phyloP scores from a whole-genome alignment of 1,140 invertebrate genomes.

The Drosophila truncata region DNA sequence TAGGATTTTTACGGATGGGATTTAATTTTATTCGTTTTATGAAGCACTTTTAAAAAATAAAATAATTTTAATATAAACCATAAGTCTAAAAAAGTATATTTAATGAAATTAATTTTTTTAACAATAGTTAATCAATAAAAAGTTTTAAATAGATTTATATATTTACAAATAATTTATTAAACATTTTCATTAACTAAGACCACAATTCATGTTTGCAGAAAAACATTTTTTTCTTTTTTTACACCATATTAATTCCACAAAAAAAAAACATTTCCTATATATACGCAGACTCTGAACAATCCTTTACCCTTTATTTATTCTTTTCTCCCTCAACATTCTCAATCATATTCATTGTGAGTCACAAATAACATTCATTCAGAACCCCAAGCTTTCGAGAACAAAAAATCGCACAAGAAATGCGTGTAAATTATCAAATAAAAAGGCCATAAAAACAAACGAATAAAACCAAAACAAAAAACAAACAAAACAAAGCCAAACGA shows the following conservation, averaged over 20 bases:
- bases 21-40: neutral
- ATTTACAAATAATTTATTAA: neutral
- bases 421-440: conserved; percentile 74
- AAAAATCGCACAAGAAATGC: conserved; percentile 54
- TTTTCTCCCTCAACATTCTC: neutral
- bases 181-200: too few species aligned
- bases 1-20: neutral
- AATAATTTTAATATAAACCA: neutral
- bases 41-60: neutral
- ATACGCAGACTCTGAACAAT: neutral
- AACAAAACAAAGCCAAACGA: conserved; percentile 14
- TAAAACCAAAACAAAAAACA: conserved; percentile 26
- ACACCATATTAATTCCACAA: neutral
- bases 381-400: conserved; percentile 5
- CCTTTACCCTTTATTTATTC: conserved; percentile 4
- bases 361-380: conserved; percentile 48
- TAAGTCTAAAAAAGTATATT: neutral
- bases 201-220: too few species aligned
- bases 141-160: neutral
- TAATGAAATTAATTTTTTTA: neutral
- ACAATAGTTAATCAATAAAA: neutral
- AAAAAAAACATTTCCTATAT: neutral
- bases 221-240: neutral
- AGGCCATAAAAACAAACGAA: conserved; percentile 56
- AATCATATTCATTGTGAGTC: conserved; percentile 41